These are phyloP conservation scores for Platycnemis pennipes DNA, from an alignment of 2,888 invertebrate genomes.

Conservation along the genomic window DNA sequence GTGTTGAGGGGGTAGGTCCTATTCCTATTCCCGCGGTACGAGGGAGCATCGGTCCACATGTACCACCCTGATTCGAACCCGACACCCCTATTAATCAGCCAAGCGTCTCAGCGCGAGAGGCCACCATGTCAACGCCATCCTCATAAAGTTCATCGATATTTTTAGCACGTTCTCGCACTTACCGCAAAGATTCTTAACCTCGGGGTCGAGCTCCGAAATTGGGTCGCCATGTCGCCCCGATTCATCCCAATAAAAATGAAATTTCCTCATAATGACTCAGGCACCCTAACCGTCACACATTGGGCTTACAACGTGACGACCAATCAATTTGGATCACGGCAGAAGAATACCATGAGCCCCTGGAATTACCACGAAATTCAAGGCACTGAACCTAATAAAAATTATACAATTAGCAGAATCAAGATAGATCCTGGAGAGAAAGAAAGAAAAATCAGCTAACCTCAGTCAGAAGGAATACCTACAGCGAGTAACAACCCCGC, in stretches of 20 bases:
- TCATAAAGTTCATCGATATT: too few species aligned
- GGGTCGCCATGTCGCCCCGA: background rate
- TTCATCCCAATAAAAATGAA: background rate
- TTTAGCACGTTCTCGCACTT: background rate
- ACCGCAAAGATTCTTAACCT: background rate
- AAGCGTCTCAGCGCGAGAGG: too few species aligned
- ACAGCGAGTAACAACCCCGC: too few species aligned
- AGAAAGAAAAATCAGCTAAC: too few species aligned
- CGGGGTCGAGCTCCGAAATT: background rate
- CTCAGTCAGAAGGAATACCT: too few species aligned
- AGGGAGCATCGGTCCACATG: too few species aligned
- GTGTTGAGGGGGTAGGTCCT: too few species aligned
- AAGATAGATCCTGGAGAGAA: background rate
- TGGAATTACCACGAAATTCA: background rate
- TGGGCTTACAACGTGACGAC: background rate
- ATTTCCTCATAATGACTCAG: background rate
- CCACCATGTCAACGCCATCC: too few species aligned
- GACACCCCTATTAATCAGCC: too few species aligned
- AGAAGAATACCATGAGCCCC: background rate
- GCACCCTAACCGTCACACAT: background rate
- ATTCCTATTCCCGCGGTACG: too few species aligned
- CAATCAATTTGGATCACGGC: background rate
- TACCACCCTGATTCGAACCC: too few species aligned
- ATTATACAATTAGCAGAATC: too few species aligned
- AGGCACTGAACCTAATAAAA: background rate